Percentiles rank a stretch among this genome's conserved stretches.
These are phyloP conservation scores for Melanaphis sacchari DNA, from an alignment of 1,140 invertebrate genomes.

Conservation along the genomic window DNA sequence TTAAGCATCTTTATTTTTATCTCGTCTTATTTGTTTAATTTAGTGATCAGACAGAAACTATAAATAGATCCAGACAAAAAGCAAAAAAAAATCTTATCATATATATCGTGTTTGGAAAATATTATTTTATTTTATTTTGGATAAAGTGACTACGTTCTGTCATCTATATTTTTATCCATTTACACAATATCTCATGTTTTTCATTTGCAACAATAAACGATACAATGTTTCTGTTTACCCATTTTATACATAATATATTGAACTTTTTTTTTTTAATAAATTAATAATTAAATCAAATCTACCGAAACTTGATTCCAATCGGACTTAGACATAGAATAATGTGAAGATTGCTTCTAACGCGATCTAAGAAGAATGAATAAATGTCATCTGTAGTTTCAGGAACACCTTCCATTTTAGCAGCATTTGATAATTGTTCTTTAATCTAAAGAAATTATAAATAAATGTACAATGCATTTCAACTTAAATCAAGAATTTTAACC, in stretches of 20 bases:
- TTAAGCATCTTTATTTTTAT: too few relatives aligned
- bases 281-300: conserved; percentile 15
- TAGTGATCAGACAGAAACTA: background rate
- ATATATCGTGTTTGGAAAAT: background rate
- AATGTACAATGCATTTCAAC: background rate
- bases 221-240: background rate
- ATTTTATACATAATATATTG: too few relatives aligned
- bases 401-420: conserved; percentile 13
- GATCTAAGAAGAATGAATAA: conserved; percentile 78
- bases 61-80: background rate
- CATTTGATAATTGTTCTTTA: background rate
- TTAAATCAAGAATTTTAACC: conserved; percentile 64
- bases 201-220: background rate
- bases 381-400: conserved; percentile 68
- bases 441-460: background rate
- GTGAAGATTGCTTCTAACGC: conserved; percentile 79
- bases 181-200: too few relatives aligned
- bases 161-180: too few relatives aligned
- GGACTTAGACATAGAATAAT: conserved; percentile 86
- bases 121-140: background rate
- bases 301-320: conserved; percentile 75
- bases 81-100: too few relatives aligned
- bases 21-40: background rate
- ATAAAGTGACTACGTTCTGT: background rate
- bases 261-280: too few relatives aligned